Conservation (phyloP, 2,797 vertebrate genomes). For the Onychomys leucogaster region DNA sequence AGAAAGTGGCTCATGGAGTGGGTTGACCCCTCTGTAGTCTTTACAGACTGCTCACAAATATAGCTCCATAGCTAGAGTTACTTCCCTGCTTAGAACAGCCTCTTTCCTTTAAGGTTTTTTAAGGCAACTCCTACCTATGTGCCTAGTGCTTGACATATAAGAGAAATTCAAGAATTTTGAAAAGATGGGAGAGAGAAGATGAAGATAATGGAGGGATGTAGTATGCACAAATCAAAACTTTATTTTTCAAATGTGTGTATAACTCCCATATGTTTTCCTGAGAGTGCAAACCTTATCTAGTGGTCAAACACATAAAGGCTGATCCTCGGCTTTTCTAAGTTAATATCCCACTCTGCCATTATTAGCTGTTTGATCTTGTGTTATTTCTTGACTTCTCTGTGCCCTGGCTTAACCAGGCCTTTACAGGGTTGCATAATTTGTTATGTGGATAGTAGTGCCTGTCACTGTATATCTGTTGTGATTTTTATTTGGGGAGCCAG, state of each 20-base stretch:
- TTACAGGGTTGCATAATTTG: neutral
- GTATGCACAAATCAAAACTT: neutral
- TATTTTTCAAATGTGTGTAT: neutral
- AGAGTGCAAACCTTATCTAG: accelerated
- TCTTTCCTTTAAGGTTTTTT: neutral
- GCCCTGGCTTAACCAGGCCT: neutral
- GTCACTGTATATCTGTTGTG: neutral
- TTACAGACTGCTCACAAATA: neutral
- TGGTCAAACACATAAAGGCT: neutral
- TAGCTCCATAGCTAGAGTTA: neutral
- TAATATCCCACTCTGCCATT: neutral
- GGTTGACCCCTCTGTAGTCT: slow-evolving; percentile 13
- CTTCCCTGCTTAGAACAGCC: neutral
- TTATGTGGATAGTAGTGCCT: neutral
- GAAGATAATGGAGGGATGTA: neutral
- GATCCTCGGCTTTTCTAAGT: neutral
- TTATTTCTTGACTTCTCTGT: neutral
- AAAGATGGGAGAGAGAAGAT: neutral
- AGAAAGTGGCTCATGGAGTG: neutral
- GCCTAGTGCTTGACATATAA: neutral
- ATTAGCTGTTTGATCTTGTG: neutral
- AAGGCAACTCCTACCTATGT: neutral
- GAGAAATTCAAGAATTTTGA: neutral
- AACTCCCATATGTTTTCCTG: neutral
- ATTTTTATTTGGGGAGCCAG: slow-evolving; percentile 29